Evolutionary conservation across 1,140 invertebrate genomes (phyloP).

Genomic region (Colletes latitarsis): DNA sequence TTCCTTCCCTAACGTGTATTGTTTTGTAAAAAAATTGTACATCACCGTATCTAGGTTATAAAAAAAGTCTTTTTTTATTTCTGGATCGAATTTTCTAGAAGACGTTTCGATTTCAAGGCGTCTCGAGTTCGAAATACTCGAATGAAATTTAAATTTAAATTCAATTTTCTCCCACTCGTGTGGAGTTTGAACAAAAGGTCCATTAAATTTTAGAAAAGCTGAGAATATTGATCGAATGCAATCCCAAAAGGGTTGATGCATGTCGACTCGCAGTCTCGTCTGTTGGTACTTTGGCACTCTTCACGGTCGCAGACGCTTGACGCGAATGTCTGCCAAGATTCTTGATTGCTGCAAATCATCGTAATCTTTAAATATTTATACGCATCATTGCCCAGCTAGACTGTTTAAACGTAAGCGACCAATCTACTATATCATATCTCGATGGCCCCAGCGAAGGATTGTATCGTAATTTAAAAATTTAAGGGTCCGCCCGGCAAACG

Average conservation of each 20-base stretch:
- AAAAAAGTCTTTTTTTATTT: no score
- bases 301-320: slow-evolving; percentile 21
- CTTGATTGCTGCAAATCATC: slow-evolving; percentile 30
- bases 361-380: slow-evolving; percentile 26
- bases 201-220: no score
- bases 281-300: slow-evolving; percentile 41
- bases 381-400: not conserved
- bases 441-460: no score
- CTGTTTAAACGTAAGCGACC: not conserved
- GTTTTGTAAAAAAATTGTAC: no score
- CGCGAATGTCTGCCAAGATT: slow-evolving; percentile 39
- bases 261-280: slow-evolving; percentile 42
- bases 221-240: slow-evolving; percentile 20
- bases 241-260: slow-evolving; percentile 24
- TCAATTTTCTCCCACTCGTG: not conserved
- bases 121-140: no score
- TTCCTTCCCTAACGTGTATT: no score
- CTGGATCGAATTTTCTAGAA: no score
- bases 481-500: no score
- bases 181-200: not conserved
- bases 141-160: no score
- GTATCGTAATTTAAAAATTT: not conserved
- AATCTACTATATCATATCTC: no score
- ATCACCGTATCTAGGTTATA: no score
- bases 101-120: no score